Evolutionary conservation across 2,888 invertebrate species (phyloP), one percentile per base, ranked within the genome.

Genomic region (Melieria crassipennis): DNA sequence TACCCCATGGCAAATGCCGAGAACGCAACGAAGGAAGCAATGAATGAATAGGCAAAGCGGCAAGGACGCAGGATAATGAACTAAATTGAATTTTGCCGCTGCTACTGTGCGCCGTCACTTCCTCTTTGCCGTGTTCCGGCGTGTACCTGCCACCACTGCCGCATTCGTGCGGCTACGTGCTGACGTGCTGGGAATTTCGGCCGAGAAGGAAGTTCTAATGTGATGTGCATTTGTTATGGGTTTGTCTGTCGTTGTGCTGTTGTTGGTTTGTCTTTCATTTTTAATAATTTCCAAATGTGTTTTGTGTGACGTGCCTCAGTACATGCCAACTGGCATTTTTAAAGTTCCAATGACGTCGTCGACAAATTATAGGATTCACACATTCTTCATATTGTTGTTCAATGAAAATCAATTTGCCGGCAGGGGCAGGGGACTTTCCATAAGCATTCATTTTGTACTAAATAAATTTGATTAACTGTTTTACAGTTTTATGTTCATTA

Each of bases 11-110:
- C 11, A 9, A 11, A 13, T 7, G 13, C 9, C 3, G 3, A 50
- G 30, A 50, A 52, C 13, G 52, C 9, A 52, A 52, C 52, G 52
- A 13, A 13, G 52, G 52, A 52, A 30, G 30, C 30, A 30, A 30
- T 30, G 30, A 30, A 30, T 3, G 30, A 30, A 30, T 30, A 30
- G 30, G 30, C 30, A 30, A 30, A 30, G 30, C 30, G 30, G 30
- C 30, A 30, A 30, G 30, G 42, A 7, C 56, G 13, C 56, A 69
- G 63, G 56, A 60, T 65, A 70, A 58, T 70, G 55, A 30, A 52
- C 30, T 61, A 65, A 70, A 70, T 70, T 70, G 70, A 70, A 65
- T 70, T 55, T 60, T 43, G 9, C 45, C 60, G 10, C 11, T 61
- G 46, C 52, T 16, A n/a, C 47, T 61, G 9, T n/a, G 43, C 4